A percentile compares a stretch with the other conserved stretches of the same genome.
phyloP scores from a whole-genome alignment of 2,113 vertebrate species.

The Bubo scandiacus region DNA sequence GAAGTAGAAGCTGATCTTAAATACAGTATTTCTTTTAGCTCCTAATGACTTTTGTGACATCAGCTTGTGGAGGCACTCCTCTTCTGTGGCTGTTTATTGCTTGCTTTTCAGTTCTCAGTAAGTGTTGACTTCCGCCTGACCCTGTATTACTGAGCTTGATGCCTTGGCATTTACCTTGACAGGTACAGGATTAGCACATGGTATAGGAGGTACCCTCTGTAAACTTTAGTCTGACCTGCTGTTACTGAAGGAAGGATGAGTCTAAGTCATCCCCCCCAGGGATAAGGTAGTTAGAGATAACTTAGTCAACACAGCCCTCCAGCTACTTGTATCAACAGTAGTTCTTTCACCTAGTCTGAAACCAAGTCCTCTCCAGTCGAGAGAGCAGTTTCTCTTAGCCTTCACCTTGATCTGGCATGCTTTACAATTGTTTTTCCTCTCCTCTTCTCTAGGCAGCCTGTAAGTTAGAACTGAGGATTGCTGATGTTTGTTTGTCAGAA shows the following conservation, averaged over 20 bases:
- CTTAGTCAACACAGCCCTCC: neutral
- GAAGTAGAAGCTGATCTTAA: neutral
- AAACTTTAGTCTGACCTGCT: neutral
- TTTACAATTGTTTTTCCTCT: neutral
- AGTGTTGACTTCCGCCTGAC: neutral
- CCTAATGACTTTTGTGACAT: neutral
- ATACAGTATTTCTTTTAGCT: neutral
- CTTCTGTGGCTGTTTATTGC: fast-evolving
- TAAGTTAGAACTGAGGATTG: neutral
- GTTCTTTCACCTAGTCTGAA: neutral
- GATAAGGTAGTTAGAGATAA: neutral
- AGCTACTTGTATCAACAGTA: neutral
- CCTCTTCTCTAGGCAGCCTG: neutral
- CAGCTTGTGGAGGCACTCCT: neutral
- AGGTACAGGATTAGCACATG: neutral
- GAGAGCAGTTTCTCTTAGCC: neutral
- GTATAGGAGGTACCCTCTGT: neutral
- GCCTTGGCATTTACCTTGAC: fast-evolving
- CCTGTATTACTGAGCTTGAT: neutral
- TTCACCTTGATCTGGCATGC: neutral
- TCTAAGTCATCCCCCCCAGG: neutral
- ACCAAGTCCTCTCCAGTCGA: neutral
- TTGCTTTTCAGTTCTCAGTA: neutral
- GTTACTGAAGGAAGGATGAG: neutral
- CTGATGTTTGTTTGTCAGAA: neutral